Conservation (phyloP, 1,140 invertebrate species). For the Penaeus indicus region DNA sequence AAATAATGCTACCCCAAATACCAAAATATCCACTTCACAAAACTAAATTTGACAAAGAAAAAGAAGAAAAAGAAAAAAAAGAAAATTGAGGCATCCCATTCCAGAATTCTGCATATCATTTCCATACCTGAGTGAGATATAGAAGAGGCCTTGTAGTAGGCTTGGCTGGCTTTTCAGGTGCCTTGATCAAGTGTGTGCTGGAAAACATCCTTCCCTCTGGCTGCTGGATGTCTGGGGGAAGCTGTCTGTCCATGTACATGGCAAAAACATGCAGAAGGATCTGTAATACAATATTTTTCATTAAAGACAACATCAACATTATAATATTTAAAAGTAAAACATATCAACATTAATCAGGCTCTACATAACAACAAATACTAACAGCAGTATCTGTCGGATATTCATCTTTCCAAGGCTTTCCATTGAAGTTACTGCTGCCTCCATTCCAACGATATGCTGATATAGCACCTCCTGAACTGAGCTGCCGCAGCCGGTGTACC, state of each 20-base stretch:
- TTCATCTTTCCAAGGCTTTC: slow-evolving; percentile 83
- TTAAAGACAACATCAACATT: neutral
- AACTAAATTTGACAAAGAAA: no score
- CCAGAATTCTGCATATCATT: no score
- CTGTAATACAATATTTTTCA: slow-evolving; percentile 71
- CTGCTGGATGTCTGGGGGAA: slow-evolving; percentile 81
- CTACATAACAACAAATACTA: slow-evolving; percentile 68
- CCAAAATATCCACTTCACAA: no score
- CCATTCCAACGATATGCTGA: slow-evolving; percentile 86
- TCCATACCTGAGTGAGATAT: slow-evolving; percentile 57
- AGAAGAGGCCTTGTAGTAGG: slow-evolving; percentile 47
- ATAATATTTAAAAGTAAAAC: no score
- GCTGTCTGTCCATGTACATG: slow-evolving; percentile 84
- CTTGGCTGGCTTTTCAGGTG: slow-evolving; percentile 74
- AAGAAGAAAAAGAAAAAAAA: no score
- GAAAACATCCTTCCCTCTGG: slow-evolving; percentile 84
- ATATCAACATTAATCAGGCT: neutral
- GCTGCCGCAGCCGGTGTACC: slow-evolving; percentile 79
- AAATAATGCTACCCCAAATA: no score
- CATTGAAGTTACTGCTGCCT: slow-evolving; percentile 78
- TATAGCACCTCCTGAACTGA: slow-evolving; percentile 84
- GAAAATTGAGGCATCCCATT: no score
- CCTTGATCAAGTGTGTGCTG: slow-evolving; percentile 76
- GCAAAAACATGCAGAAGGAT: slow-evolving; percentile 87
- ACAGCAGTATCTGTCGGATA: slow-evolving; percentile 85